Evolutionary conservation across 1,140 invertebrate species (phyloP).

Genomic region (Brevipalpus yothersi): DNA sequence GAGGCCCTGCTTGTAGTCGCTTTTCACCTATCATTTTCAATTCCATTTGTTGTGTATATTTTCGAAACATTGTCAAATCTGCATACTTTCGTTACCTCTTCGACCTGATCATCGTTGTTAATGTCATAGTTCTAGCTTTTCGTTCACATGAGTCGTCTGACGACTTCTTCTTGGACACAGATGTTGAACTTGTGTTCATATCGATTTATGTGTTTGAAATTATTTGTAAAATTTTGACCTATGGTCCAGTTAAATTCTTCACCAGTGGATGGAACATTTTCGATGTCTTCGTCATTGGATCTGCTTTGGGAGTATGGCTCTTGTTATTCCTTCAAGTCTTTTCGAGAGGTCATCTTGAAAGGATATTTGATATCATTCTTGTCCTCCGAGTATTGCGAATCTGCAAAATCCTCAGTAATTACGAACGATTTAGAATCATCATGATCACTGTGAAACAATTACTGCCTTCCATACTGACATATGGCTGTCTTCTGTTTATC

Average conservation of each 20-base stretch:
- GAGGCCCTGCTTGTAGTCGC: slow-evolving; percentile 14
- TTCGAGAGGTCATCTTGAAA: background rate
- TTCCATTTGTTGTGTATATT: slow-evolving; percentile 16
- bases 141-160: slow-evolving; percentile 16
- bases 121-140: slow-evolving; percentile 26
- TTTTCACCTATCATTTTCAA: slow-evolving; percentile 18
- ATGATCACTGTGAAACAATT: slow-evolving; percentile 25
- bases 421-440: slow-evolving; percentile 25
- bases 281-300: slow-evolving; percentile 26
- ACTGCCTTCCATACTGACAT: slow-evolving; percentile 25
- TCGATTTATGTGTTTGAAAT: slow-evolving; percentile 25
- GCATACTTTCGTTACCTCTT: slow-evolving; percentile 26
- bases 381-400: slow-evolving; percentile 25
- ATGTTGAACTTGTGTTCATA: slow-evolving; percentile 26
- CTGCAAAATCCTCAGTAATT: slow-evolving; percentile 25
- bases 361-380: slow-evolving; percentile 21
- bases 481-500: slow-evolving; percentile 27
- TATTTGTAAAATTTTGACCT: slow-evolving; percentile 24
- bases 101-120: slow-evolving; percentile 26
- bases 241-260: slow-evolving; percentile 22
- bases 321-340: background rate
- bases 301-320: slow-evolving; percentile 18
- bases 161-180: too few species aligned
- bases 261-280: slow-evolving; percentile 27
- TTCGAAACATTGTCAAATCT: slow-evolving; percentile 19